These are phyloP conservation scores for Sinosuthora webbiana DNA, from an alignment of 2,113 vertebrate species.

Conservation along the genomic window DNA sequence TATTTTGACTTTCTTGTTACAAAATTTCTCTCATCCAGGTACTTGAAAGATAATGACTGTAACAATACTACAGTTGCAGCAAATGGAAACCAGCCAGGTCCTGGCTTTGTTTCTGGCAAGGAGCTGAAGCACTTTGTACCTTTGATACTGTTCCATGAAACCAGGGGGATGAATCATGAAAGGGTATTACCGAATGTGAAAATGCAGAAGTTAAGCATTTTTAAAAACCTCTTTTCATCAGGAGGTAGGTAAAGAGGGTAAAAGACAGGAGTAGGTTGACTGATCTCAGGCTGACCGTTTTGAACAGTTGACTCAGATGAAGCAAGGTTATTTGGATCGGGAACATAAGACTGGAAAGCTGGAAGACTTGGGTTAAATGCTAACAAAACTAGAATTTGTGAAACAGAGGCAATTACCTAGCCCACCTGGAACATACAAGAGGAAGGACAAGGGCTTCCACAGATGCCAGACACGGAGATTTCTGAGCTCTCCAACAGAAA, in stretches of 20 bases:
- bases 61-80: not conserved
- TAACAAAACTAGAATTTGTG: slow-evolving; percentile 7
- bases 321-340: not conserved
- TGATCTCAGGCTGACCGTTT: not conserved
- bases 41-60: not conserved
- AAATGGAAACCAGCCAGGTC: not conserved
- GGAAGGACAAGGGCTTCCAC: not conserved
- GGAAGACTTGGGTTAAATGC: not conserved
- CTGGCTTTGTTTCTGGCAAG: not conserved
- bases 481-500: not conserved
- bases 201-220: not conserved
- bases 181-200: not conserved
- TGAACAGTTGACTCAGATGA: not conserved
- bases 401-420: slow-evolving; percentile 22
- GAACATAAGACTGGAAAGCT: not conserved
- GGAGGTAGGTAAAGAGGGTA: not conserved
- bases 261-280: not conserved
- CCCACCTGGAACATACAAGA: not conserved
- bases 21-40: not conserved
- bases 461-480: not conserved
- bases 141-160: slow-evolving; percentile 6
- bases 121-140: not conserved
- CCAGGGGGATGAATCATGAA: not conserved
- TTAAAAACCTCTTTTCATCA: not conserved
- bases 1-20: not conserved